These are phyloP conservation scores for Spatulosminthurus flaviceps DNA, from an alignment of 2,888 invertebrate genomes.

Conservation along the genomic window DNA sequence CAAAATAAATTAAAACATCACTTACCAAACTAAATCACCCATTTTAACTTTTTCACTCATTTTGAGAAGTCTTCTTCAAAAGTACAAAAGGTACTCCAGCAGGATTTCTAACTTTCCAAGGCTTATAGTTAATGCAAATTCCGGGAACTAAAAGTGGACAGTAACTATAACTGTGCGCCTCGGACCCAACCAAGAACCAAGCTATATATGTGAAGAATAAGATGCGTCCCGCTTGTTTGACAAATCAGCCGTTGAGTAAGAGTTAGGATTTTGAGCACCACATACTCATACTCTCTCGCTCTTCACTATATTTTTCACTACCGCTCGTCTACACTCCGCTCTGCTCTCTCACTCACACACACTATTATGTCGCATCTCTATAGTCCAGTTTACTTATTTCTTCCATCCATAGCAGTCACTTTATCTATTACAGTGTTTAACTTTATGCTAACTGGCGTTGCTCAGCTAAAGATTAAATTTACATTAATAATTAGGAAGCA, in stretches of 20 bases:
- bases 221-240: constrained; percentile 34
- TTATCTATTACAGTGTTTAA: too few species aligned
- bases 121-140: constrained; percentile 4
- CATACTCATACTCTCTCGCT: too few species aligned
- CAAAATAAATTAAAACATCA: constrained; percentile 53
- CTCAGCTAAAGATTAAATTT: too few species aligned
- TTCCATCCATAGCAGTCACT: too few species aligned
- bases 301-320: too few species aligned
- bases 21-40: constrained; percentile 78
- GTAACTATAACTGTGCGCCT: background rate
- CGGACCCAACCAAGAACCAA: background rate
- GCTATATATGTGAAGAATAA: background rate
- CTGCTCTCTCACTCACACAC: too few species aligned
- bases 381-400: too few species aligned
- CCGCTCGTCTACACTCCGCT: too few species aligned
- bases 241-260: constrained; percentile 29
- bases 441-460: too few species aligned
- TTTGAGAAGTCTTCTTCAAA: background rate
- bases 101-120: background rate
- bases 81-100: too few species aligned
- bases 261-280: constrained; percentile 15
- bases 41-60: constrained; percentile 74
- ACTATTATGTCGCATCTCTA: too few species aligned
- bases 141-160: constrained; percentile 11
- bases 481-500: too few species aligned